Conservation (phyloP, 2,113 vertebrate genomes). For the Pungitius pungitius region DNA sequence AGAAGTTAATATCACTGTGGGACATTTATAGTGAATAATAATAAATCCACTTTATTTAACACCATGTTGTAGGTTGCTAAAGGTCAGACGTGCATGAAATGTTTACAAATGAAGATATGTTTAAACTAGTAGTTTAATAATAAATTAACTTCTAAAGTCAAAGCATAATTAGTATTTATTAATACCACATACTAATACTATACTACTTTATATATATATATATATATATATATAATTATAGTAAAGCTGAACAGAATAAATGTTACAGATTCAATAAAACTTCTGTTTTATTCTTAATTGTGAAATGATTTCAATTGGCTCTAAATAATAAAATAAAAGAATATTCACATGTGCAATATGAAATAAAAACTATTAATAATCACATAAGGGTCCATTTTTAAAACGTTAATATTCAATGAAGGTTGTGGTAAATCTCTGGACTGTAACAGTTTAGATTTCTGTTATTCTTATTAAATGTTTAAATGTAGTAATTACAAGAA, state of each 20-base stretch:
- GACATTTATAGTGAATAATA: neutral
- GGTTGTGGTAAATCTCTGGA: neutral
- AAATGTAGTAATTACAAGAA: too few relatives aligned
- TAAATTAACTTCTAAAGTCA: neutral
- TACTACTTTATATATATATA: too few relatives aligned
- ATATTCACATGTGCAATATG: neutral
- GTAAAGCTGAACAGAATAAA: neutral
- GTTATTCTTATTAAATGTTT: too few relatives aligned
- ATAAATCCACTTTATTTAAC: neutral
- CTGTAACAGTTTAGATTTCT: too few relatives aligned
- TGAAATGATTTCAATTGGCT: neutral
- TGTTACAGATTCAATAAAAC: neutral
- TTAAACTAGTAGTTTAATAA: neutral
- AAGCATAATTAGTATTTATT: neutral
- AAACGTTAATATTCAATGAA: neutral
- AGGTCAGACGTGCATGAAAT: neutral
- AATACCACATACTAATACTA: neutral
- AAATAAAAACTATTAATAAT: neutral
- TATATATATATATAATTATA: too few relatives aligned
- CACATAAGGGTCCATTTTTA: neutral
- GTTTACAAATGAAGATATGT: neutral
- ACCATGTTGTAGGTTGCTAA: neutral
- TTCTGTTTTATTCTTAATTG: neutral
- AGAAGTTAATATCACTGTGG: neutral
- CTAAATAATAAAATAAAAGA: neutral